Base-by-base conservation (phyloP, 2,888 invertebrate genomes). In the Phaedon cochleariae region DNA sequence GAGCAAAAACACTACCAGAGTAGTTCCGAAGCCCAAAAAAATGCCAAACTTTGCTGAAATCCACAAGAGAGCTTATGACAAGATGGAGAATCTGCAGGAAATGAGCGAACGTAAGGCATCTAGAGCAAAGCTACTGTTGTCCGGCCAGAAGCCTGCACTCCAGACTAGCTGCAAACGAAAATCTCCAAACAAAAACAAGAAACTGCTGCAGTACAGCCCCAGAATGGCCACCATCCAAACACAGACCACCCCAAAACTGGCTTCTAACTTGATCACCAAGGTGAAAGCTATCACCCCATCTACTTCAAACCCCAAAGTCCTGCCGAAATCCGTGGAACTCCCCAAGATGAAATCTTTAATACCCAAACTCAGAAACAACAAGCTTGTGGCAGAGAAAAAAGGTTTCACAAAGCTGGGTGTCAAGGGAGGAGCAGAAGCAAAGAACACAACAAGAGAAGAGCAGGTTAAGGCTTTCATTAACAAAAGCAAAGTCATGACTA, bases 31-130 rank as follows among this genome's bases (percentile, higher is more conserved):
- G 41, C 41, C 41, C 2, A 41, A 41, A 4, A 89, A 88, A 82
- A 80, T 90, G 77, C 92, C 92, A 0, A 89, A 92, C 82, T 92
- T 92, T 79, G 86, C 88, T 0, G 86, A 88, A 3, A 85, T 92
- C 58, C 92, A 92, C 76, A 85, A 89, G 78, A 87, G 85, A 74
- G 85, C 87, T 59, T 91, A 90, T 75, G 85, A 85, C 26, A 87
- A 87, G 82, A 90, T 92, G 89, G 91, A 92, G 83, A 90, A 90
- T 12, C 78, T 92, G 15, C 81, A 85, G 46, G 90, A 92, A 75
- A 87, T 89, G 76, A 85, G 88, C 77, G 77, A 81, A 76, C 71
- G 87, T 63, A 84, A 81, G 75, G 85, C 84, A 15, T 76, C 78
- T 71, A 78, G 87, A 1, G 87, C 88, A 0, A 75, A 79, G 63